These are phyloP conservation scores for Theocolax elegans DNA, from an alignment of 1,140 invertebrate species.

Conservation along the genomic window DNA sequence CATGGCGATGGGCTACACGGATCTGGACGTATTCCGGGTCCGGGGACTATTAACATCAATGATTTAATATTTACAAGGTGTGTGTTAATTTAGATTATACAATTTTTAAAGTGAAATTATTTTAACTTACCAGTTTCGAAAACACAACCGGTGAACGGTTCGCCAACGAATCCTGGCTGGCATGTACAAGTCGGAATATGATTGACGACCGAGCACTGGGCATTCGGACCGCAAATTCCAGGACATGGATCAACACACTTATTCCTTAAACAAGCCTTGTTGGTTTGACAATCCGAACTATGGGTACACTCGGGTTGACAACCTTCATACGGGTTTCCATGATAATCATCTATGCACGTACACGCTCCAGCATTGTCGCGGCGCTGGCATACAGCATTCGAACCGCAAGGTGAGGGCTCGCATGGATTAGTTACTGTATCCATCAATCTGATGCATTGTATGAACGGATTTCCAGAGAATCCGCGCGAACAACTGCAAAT, in stretches of 20 bases:
- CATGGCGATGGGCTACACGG: conserved; percentile 70
- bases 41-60: conserved; percentile 14
- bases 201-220: conserved; percentile 72
- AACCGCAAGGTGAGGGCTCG: conserved; percentile 71
- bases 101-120: neutral
- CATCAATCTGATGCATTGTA: conserved; percentile 66
- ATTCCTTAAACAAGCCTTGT: conserved; percentile 71
- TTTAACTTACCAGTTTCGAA: conserved; percentile 44
- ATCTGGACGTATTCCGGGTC: conserved; percentile 49
- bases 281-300: conserved; percentile 70
- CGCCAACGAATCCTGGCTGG: conserved; percentile 68
- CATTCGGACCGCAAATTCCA: conserved; percentile 69
- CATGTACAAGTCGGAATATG: conserved; percentile 76
- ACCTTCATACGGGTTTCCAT: conserved; percentile 69
- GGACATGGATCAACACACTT: conserved; percentile 73
- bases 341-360: conserved; percentile 69
- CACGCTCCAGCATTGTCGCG: conserved; percentile 68
- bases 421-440: conserved; percentile 63
- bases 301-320: conserved; percentile 72
- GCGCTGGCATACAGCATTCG: conserved; percentile 69
- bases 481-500: conserved; percentile 80
- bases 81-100: neutral
- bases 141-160: conserved; percentile 70
- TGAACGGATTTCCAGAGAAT: conserved; percentile 81
- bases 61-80: neutral